These are phyloP conservation scores for Acromyrmex echinatior DNA, from an alignment of 1,140 invertebrate species.

Conservation along the genomic window DNA sequence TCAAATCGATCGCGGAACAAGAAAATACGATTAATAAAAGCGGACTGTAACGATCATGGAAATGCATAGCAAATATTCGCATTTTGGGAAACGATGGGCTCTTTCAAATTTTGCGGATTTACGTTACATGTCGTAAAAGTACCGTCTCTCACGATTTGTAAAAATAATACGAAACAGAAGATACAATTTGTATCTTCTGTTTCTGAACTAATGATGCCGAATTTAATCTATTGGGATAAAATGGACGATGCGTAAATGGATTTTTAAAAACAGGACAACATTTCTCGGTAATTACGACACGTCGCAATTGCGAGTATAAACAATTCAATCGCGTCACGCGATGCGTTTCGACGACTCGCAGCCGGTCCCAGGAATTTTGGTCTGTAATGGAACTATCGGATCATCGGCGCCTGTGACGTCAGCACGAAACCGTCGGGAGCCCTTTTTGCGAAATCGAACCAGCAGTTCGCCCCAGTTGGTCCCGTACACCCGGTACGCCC, in stretches of 20 bases:
- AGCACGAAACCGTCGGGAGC: constrained; percentile 59
- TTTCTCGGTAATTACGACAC: constrained; percentile 5
- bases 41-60: constrained; percentile 49
- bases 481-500: constrained; percentile 76
- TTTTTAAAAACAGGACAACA: constrained; percentile 22
- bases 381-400: constrained; percentile 61
- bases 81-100: neutral
- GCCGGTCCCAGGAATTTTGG: constrained; percentile 48
- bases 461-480: constrained; percentile 74
- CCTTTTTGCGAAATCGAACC: constrained; percentile 56
- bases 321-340: constrained; percentile 35
- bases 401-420: constrained; percentile 62
- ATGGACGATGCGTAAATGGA: constrained; percentile 1
- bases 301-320: constrained; percentile 42
- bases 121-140: neutral
- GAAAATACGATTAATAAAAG: constrained; percentile 62
- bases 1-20: constrained; percentile 64
- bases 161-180: neutral
- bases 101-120: constrained; percentile 43
- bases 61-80: constrained; percentile 52
- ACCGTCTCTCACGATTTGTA: neutral
- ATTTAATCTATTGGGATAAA: constrained; percentile 5
- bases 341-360: constrained; percentile 38
- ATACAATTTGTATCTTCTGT: neutral
- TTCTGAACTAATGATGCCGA: neutral